Conservation (phyloP, 2,797 vertebrate species). For the Cyprinella venusta region DNA sequence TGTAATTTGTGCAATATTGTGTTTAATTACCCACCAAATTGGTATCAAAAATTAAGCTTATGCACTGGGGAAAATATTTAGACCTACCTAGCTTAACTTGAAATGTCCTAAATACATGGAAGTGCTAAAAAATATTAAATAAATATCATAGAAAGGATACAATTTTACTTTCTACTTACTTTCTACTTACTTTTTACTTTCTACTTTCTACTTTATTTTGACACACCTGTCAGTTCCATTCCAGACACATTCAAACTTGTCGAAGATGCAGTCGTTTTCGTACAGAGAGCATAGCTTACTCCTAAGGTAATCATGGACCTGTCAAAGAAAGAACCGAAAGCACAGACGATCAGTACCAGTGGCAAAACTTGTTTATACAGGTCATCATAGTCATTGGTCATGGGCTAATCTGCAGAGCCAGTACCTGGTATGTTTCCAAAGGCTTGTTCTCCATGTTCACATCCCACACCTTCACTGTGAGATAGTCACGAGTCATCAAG, state of each 20-base stretch:
- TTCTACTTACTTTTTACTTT: too few relatives aligned
- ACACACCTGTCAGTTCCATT: conserved; percentile 98
- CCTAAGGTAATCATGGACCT: conserved; percentile 98
- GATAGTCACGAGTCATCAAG: conserved; percentile 90
- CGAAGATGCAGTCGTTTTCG: conserved; percentile 99
- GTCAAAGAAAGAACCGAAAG: conserved; percentile 47
- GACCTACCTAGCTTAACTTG: too few relatives aligned
- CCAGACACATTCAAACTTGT: conserved; percentile 99
- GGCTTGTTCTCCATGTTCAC: conserved; percentile 90
- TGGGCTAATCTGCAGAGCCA: not conserved
- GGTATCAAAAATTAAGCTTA: too few relatives aligned
- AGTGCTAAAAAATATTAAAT: too few relatives aligned
- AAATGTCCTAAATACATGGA: too few relatives aligned
- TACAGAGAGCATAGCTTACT: conserved; percentile 98
- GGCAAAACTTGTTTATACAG: not conserved
- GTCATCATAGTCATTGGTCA: not conserved
- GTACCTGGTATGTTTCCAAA: conserved; percentile 89
- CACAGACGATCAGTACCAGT: not conserved
- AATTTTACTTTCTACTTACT: too few relatives aligned
- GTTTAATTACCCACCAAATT: too few relatives aligned
- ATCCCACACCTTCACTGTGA: conserved; percentile 90
- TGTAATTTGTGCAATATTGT: too few relatives aligned
- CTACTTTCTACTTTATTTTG: too few relatives aligned
- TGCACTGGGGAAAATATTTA: too few relatives aligned
- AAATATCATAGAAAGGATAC: too few relatives aligned